Percentiles rank a stretch among this genome's conserved stretches.
Conservation (phyloP, 2,888 invertebrate genomes). For the Scaptomyza flava region DNA sequence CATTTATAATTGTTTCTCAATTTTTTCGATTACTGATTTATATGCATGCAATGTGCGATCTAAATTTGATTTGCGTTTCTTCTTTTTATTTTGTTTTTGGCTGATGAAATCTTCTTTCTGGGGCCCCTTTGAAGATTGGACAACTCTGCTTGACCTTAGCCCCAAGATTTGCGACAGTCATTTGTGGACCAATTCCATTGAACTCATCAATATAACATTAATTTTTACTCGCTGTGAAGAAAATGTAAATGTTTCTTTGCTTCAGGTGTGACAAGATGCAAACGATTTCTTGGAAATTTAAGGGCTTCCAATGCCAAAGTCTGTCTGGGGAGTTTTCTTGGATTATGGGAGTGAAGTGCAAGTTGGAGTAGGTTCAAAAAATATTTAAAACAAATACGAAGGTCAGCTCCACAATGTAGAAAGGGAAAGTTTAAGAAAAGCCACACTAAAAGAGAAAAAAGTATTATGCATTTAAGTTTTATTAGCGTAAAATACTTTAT, state of each 20-base stretch:
- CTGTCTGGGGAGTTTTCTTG: conserved; percentile 11
- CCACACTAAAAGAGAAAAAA: no score
- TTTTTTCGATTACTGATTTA: conserved; percentile 51
- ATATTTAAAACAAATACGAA: not conserved
- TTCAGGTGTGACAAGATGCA: conserved; percentile 19
- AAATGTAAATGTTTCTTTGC: conserved; percentile 31
- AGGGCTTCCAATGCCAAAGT: conserved; percentile 17
- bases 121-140: conserved; percentile 7
- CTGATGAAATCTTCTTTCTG: conserved; percentile 54
- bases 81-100: conserved; percentile 27
- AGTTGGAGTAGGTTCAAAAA: not conserved
- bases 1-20: conserved; percentile 62
- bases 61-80: conserved; percentile 44
- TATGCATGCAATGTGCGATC: conserved; percentile 59
- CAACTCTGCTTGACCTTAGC: conserved; percentile 56
- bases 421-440: not conserved
- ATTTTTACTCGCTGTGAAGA: conserved; percentile 10
- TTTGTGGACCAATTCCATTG: conserved; percentile 34
- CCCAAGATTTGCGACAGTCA: conserved; percentile 35
- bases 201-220: conserved; percentile 60
- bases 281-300: conserved; percentile 38
- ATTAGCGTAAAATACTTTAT: no score
- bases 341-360: conserved; percentile 5
- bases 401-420: not conserved
- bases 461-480: no score